Evolutionary conservation across 2,888 invertebrate genomes (phyloP).

Genomic region (Synanthedon myopaeformis): DNA sequence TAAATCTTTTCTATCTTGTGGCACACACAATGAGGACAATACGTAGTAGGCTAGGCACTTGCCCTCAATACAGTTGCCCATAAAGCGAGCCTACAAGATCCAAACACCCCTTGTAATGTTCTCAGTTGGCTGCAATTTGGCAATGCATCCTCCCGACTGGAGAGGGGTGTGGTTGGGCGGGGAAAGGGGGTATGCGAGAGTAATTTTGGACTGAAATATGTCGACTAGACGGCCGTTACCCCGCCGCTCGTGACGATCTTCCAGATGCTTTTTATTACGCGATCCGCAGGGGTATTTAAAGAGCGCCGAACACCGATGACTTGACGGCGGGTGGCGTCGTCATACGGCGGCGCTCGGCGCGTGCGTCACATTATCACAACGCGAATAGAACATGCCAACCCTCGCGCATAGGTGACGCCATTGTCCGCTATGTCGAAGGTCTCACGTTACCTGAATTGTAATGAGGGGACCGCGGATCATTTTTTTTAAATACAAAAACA

Average conservation of each 20-base stretch:
- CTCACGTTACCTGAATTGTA: no score
- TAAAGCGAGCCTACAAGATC: background rate
- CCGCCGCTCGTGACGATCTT: conserved; percentile 22
- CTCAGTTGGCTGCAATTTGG: conserved; percentile 33
- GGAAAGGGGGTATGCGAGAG: conserved; percentile 14
- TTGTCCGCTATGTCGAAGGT: background rate
- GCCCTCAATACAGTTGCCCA: conserved; percentile 1
- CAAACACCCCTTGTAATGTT: conserved; percentile 4
- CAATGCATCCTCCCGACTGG: conserved; percentile 19
- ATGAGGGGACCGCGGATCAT: no score
- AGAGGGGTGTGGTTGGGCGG: conserved; percentile 9
- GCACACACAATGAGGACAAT: conserved; percentile 10
- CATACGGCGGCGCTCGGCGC: conserved; percentile 26
- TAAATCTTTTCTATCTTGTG: conserved; percentile 54
- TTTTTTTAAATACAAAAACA: no score
- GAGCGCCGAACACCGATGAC: conserved; percentile 18
- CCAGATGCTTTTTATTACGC: conserved; percentile 44
- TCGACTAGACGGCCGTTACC: conserved; percentile 35
- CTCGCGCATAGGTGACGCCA: conserved; percentile 22
- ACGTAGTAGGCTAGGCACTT: background rate
- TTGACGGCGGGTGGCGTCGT: conserved; percentile 27
- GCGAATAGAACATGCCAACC: conserved; percentile 62
- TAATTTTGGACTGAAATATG: conserved; percentile 35
- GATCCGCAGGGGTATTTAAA: conserved; percentile 30
- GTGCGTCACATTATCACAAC: conserved; percentile 52